phyloP scores from a whole-genome alignment of 1,140 invertebrate genomes.

The Hyphantria cunea region DNA sequence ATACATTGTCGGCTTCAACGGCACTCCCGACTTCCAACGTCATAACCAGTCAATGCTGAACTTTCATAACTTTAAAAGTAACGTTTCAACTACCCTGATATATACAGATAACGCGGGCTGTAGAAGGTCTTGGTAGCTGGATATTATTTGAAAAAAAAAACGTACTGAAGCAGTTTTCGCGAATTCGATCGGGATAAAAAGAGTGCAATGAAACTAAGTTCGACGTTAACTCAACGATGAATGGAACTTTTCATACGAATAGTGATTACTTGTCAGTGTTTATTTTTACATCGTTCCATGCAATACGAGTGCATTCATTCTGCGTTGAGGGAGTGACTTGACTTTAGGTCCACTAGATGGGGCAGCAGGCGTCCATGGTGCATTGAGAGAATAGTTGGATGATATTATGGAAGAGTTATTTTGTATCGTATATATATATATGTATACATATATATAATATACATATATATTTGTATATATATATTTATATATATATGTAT shows the following conservation, averaged over 20 bases:
- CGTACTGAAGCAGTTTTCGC: constrained; percentile 58
- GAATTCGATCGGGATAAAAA: constrained; percentile 62
- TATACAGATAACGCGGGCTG: constrained; percentile 12
- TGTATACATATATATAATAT: too few relatives aligned
- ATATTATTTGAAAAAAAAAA: constrained; percentile 43
- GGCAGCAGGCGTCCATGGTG: too few relatives aligned
- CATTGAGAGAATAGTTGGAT: too few relatives aligned
- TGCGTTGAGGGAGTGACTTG: background rate
- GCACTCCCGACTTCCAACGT: constrained; percentile 42
- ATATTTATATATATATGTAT: too few relatives aligned
- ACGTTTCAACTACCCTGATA: constrained; percentile 24
- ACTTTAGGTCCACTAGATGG: too few relatives aligned
- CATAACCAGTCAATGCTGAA: constrained; percentile 48
- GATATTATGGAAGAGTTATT: too few relatives aligned
- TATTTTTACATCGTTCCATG: constrained; percentile 28
- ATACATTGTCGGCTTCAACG: constrained; percentile 67
- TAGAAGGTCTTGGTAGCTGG: constrained; percentile 46
- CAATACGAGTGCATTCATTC: constrained; percentile 23
- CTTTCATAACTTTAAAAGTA: constrained; percentile 31
- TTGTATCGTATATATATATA: too few relatives aligned
- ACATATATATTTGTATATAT: too few relatives aligned
- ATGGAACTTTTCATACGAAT: constrained; percentile 47
- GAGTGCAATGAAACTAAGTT: constrained; percentile 56
- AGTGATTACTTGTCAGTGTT: constrained; percentile 39
- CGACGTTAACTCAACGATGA: constrained; percentile 56